phyloP scores from a whole-genome alignment of 2,113 vertebrate species.

The Toxotes chatareus region DNA sequence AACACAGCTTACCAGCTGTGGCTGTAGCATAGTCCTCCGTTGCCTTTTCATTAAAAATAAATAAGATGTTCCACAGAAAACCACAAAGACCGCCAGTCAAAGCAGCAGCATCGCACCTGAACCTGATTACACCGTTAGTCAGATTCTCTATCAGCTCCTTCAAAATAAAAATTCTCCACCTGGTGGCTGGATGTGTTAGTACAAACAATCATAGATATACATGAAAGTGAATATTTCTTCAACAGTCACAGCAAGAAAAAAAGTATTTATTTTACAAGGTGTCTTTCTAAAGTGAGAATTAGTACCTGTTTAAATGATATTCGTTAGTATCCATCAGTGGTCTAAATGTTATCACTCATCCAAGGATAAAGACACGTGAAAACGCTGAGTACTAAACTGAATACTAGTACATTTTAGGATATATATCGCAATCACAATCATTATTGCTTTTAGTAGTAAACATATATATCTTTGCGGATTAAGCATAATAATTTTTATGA shows the following conservation, averaged over 20 bases:
- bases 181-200: not conserved
- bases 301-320: not conserved
- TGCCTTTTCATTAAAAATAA: not conserved
- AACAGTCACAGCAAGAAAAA: not conserved
- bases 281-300: not conserved
- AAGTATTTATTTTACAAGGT: not conserved
- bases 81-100: not conserved
- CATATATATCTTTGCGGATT: not conserved
- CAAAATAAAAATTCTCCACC: not conserved
- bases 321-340: too few relatives aligned
- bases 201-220: not conserved
- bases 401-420: not conserved
- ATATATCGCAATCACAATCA: not conserved
- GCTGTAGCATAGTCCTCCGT: not conserved
- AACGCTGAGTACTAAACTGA: too few relatives aligned
- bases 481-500: constrained; percentile 8
- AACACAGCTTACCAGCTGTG: not conserved
- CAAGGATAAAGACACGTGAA: not conserved
- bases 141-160: not conserved
- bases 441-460: not conserved
- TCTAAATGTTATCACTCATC: not conserved
- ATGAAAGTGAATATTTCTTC: too few relatives aligned
- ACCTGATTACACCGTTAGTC: not conserved
- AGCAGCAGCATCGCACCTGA: not conserved
- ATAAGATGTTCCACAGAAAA: not conserved